Evolutionary conservation across 2,888 invertebrate genomes (phyloP), one percentile per base, ranked within the genome.

Genomic region (Dasypogon diadema): DNA sequence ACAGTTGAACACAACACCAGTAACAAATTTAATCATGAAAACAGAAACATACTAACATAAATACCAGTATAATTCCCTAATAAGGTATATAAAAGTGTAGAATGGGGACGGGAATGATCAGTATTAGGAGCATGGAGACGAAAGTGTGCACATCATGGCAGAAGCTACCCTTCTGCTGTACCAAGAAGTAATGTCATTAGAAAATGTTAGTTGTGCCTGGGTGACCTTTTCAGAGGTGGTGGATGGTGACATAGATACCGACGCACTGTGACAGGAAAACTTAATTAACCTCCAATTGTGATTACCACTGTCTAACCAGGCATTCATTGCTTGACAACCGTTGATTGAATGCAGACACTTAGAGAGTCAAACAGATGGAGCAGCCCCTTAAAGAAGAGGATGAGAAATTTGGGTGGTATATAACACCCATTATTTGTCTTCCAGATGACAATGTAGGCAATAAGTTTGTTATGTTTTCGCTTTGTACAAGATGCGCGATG

Each of bases 271-370:
- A 22, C 34, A 46, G 74, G 74, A 60, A 74, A 74, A 74, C 48
- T 60, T 60, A 74, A 74, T 74, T 74, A 74, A 74, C 74, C 48
- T 74, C 60, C 60, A 51, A 74, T 75, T 26, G 65, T 54, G 65
- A 34, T 51, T 51, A 56, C 60, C 55, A 56, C 75, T 75, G 77
- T 77, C 77, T 77, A 75, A 77, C 75, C 77, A 77, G 78, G 76
- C 78, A 74, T 54, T 72, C 70, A 51, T 51, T 54, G 51, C 54
- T 54, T 21, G 21, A 34, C 12, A 16, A 21, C 54, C 54, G 54
- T 14, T 21, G 14, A 12, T n/a, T 42, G 42, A 42, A 42, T 42
- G 6, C 3, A 42, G 12, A 42, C 42, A 42, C 10, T 42, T 42
- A 6, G 42, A 10, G 10, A 30, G 34, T 30, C 34, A 30, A 30